Base-by-base conservation (phyloP, 2,888 invertebrate genomes). In the Spodoptera picta region DNA sequence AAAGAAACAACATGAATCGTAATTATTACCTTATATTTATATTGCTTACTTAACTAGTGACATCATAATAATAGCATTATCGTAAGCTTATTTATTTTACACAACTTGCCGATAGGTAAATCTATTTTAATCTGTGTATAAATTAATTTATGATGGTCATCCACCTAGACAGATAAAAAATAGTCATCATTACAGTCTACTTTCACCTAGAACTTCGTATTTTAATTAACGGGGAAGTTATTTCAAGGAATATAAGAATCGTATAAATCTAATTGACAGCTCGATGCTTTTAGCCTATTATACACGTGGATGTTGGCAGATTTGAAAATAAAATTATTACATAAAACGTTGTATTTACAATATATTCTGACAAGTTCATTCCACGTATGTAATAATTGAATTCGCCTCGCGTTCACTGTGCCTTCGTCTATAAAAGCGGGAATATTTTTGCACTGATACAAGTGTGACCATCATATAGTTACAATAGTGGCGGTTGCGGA, bases 1-100 rank as follows among this genome's bases (percentile, higher is more conserved):
- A 88, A 81, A 81, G 81, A 89, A 89, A 89, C 87, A 86, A 87
- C 84, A 85, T 82, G 68, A 69, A 62, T 86, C 86, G 84, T 92
- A 90, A 79, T 79, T 79, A 79, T 89, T 92, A 92, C 87, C 94
- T 94, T 94, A 95, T 93, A 92, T 93, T 94, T 94, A 94, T 93
- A 94, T 94, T 95, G 94, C 94, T 95, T 95, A 95, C 93, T 90
- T 94, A 94, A 94, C 93, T 95, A 94, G 93, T 93, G 94, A 94
- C 94, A 94, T 92, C 88, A 92, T 94, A 92, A 92, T 93, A 93
- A 91, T 93, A 94, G 92, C 90, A 93, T 92, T 92, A 93, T 91
- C 90, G 89, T 93, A 94, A 93, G 93, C 93, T 92, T 94, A 94
- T 92, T 94, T 94, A 94, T 93, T 92, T 93, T 94, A 94, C 93